phyloP scores from a whole-genome alignment of 2,113 vertebrate genomes.

The Embiotoca jacksoni region DNA sequence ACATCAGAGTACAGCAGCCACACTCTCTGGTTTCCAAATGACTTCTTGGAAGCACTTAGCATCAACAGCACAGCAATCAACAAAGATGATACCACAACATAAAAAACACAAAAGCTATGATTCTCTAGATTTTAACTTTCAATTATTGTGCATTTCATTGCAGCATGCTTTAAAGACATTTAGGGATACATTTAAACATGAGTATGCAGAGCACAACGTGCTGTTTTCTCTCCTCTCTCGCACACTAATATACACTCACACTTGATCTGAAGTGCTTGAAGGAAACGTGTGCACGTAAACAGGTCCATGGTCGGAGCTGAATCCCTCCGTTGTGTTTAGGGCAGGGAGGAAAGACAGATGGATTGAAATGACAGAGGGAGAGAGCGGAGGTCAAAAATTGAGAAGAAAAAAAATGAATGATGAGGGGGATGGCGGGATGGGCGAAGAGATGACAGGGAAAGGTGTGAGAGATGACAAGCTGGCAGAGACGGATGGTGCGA shows the following conservation, averaged over 20 bases:
- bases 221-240: not conserved
- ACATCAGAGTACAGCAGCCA: not conserved
- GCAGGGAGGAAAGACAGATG: slow-evolving; percentile 32
- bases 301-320: slow-evolving; percentile 59
- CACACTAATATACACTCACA: not conserved
- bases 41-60: slow-evolving; percentile 5
- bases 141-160: not conserved
- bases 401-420: slow-evolving; percentile 44
- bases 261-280: slow-evolving; percentile 29
- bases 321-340: slow-evolving; percentile 16
- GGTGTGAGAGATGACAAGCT: slow-evolving; percentile 47
- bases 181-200: not conserved
- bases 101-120: not conserved
- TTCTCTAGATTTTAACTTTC: not conserved
- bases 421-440: slow-evolving; percentile 43
- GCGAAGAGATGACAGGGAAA: slow-evolving; percentile 33
- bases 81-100: not conserved
- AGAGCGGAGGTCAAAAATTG: slow-evolving; percentile 10
- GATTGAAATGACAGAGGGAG: slow-evolving; percentile 25
- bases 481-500: slow-evolving; percentile 45
- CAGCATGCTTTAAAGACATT: slow-evolving; percentile 2
- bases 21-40: slow-evolving; percentile 16
- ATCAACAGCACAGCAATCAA: slow-evolving; percentile 3
- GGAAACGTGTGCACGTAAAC: slow-evolving; percentile 53
- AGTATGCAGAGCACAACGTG: not conserved